Percentiles rank a stretch among this genome's conserved stretches.
These are phyloP conservation scores for Cyrtodaria siliqua DNA, from an alignment of 2,888 invertebrate genomes.

Conservation along the genomic window DNA sequence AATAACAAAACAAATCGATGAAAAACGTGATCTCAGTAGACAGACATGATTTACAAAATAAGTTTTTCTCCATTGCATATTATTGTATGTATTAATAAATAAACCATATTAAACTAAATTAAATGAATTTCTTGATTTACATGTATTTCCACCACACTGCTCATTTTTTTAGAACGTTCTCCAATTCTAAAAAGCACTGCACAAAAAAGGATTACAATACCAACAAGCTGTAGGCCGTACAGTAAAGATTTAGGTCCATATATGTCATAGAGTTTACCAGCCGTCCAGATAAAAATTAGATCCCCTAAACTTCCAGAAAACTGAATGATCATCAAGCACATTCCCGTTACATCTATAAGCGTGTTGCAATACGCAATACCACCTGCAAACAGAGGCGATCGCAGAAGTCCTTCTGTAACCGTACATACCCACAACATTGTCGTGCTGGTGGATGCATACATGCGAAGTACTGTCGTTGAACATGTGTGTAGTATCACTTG, in stretches of 20 bases:
- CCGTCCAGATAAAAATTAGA: constrained; percentile 24
- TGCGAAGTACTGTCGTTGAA: background rate
- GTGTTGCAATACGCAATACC: constrained; percentile 41
- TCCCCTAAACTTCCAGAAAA: constrained; percentile 34
- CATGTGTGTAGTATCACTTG: constrained; percentile 8
- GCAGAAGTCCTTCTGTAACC: constrained; percentile 16
- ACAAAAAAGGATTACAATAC: constrained; percentile 28
- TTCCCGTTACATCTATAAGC: constrained; percentile 30
- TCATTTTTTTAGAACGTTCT: too few relatives aligned
- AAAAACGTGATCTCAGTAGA: too few relatives aligned
- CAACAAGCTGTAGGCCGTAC: constrained; percentile 31
- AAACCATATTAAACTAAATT: too few relatives aligned
- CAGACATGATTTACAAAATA: too few relatives aligned
- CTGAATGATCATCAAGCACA: constrained; percentile 37
- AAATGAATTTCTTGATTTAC: too few relatives aligned
- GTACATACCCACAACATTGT: constrained; percentile 30
- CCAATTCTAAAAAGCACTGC: constrained; percentile 28
- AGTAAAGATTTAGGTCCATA: constrained; percentile 34
- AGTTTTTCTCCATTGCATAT: too few relatives aligned
- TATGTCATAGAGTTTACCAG: constrained; percentile 28
- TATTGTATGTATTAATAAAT: too few relatives aligned
- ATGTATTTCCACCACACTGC: too few relatives aligned
- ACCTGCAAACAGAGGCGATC: constrained; percentile 24
- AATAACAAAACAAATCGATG: too few relatives aligned
- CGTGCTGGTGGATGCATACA: constrained; percentile 14